phyloP scores from a whole-genome alignment of 2,888 invertebrate genomes.

The Nymphalis urticae region DNA sequence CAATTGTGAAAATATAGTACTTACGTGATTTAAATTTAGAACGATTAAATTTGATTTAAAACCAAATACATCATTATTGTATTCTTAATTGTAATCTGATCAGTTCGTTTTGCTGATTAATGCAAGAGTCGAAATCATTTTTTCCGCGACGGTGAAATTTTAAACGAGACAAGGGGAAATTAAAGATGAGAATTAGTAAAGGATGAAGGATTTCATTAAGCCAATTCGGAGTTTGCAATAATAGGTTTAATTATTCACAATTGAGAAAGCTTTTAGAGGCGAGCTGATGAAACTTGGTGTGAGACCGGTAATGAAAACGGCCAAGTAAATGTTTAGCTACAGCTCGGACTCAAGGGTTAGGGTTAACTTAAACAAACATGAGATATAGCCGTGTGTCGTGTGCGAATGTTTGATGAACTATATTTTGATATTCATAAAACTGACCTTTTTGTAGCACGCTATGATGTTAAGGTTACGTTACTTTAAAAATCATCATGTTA shows the following conservation, averaged over 20 bases:
- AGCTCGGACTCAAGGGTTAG: constrained; percentile 21
- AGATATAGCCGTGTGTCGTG: background rate
- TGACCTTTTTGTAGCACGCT: too few species aligned
- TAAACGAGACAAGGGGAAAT: constrained; percentile 34
- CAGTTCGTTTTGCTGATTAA: constrained; percentile 13
- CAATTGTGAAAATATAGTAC: too few species aligned
- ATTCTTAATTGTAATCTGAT: constrained; percentile 11
- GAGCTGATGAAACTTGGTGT: constrained; percentile 63
- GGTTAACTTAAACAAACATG: background rate
- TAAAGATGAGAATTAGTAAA: constrained; percentile 39
- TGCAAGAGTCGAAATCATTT: constrained; percentile 25
- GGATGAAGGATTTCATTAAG: constrained; percentile 62
- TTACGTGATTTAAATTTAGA: background rate
- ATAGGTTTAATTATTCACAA: constrained; percentile 73
- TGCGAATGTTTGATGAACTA: background rate
- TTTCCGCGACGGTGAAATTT: constrained; percentile 28
- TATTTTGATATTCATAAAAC: too few species aligned
- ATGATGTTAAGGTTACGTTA: too few species aligned
- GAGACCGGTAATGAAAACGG: constrained; percentile 62
- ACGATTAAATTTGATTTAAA: background rate
- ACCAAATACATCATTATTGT: background rate
- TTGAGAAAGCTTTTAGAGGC: constrained; percentile 64
- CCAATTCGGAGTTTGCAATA: constrained; percentile 64
- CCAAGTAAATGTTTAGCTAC: constrained; percentile 38
- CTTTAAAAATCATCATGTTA: too few species aligned